Evolutionary conservation across 2,888 invertebrate species (phyloP).

Genomic region (Crioceris asparagi): DNA sequence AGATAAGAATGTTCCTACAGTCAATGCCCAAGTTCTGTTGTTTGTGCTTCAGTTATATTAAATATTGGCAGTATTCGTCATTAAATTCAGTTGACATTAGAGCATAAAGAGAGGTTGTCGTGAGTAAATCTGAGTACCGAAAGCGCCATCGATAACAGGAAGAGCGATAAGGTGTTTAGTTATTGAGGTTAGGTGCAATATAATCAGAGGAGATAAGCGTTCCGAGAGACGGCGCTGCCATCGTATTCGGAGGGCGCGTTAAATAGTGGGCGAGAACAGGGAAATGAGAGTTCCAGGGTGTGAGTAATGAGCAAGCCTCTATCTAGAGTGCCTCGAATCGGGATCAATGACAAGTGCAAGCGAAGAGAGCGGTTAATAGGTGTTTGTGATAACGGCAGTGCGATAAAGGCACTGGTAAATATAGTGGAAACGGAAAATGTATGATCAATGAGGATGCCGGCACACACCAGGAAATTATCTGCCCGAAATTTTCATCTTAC

Average conservation of each 20-base stretch:
- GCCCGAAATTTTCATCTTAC: constrained; percentile 29
- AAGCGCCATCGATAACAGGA: constrained; percentile 11
- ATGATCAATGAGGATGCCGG: constrained; percentile 40
- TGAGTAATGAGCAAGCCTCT: constrained; percentile 39
- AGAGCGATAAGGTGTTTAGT: constrained; percentile 24
- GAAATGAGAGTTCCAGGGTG: constrained; percentile 26
- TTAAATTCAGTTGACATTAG: no score
- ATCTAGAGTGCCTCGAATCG: constrained; percentile 33
- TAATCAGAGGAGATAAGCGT: constrained; percentile 34
- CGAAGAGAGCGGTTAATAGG: constrained; percentile 29
- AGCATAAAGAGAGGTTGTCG: no score
- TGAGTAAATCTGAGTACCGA: no score
- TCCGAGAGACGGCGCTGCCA: no score
- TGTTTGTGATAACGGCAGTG: constrained; percentile 36
- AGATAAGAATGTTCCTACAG: no score
- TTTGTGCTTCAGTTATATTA: no score
- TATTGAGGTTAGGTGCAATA: constrained; percentile 34
- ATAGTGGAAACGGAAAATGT: constrained; percentile 41
- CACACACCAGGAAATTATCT: constrained; percentile 5
- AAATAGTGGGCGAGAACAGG: constrained; percentile 26
- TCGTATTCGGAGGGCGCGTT: constrained; percentile 22
- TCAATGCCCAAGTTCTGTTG: no score
- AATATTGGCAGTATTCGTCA: no score
- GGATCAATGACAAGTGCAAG: constrained; percentile 40
- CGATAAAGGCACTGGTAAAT: constrained; percentile 37